Evolutionary conservation across 2,797 vertebrate species (phyloP).

Genomic region (Cossypha polioptera): DNA sequence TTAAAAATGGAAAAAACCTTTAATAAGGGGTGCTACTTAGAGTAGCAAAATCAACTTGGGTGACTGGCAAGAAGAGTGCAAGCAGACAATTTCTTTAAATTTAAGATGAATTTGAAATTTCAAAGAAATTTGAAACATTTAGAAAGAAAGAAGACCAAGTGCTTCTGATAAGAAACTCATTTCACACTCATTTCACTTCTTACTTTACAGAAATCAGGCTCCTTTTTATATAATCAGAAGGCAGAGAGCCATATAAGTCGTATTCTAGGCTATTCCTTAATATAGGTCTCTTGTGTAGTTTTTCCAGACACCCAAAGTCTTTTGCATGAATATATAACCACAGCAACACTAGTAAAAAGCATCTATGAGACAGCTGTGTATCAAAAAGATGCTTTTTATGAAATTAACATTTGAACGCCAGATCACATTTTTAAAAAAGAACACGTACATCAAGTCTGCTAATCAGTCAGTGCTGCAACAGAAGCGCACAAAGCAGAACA

Average conservation of each 20-base stretch:
- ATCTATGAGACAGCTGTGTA: background rate
- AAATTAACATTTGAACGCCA: background rate
- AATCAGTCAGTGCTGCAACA: background rate
- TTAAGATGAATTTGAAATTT: background rate
- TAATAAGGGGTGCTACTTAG: background rate
- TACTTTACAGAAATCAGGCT: background rate
- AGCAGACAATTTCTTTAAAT: background rate
- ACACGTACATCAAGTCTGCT: background rate
- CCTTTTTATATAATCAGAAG: background rate
- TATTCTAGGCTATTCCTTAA: background rate
- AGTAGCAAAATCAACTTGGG: background rate
- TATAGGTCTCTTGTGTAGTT: background rate
- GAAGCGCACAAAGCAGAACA: background rate
- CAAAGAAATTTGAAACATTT: background rate
- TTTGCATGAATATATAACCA: background rate
- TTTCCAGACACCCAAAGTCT: background rate
- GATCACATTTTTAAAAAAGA: background rate
- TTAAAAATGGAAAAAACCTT: accelerated
- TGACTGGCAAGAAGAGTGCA: background rate
- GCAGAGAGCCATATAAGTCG: background rate
- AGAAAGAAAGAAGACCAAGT: background rate
- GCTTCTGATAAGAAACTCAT: background rate
- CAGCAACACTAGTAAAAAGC: background rate
- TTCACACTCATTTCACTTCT: background rate
- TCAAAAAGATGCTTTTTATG: background rate